Percentiles rank a stretch among this genome's conserved stretches.
Conservation (phyloP, 2,797 vertebrate genomes). For the Naso thynnoides region DNA sequence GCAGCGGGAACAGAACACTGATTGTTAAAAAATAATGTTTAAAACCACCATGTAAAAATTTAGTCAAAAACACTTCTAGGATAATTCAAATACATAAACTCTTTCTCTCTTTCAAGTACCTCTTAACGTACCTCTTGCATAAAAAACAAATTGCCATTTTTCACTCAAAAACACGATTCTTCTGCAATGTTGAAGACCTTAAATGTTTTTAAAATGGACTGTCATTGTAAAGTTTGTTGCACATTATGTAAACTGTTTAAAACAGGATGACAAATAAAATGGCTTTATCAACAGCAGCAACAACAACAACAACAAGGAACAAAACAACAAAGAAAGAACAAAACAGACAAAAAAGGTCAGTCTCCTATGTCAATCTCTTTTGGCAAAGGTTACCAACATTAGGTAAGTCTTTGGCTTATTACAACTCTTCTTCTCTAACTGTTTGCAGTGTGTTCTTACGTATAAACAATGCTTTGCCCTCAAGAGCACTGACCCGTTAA, state of each 20-base stretch:
- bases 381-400: constrained; percentile 38
- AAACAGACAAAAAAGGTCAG: constrained; percentile 1
- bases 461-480: constrained; percentile 17
- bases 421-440: constrained; percentile 19
- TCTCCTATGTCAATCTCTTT: constrained; percentile 41
- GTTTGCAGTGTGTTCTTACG: constrained; percentile 22
- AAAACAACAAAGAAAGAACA: constrained; percentile 23
- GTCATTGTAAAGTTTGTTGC: constrained; percentile 29
- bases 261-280: constrained; percentile 21
- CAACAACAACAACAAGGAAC: too few relatives aligned
- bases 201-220: constrained; percentile 5
- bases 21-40: constrained; percentile 13
- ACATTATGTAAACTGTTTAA: constrained; percentile 21
- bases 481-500: constrained; percentile 22
- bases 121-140: constrained; percentile 7
- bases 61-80: background rate
- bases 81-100: constrained; percentile 19
- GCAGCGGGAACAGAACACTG: background rate
- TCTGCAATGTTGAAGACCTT: constrained; percentile 14
- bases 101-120: constrained; percentile 11
- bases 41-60: constrained; percentile 12
- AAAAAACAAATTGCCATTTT: background rate
- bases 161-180: constrained; percentile 31
- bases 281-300: constrained; percentile 10
- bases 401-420: constrained; percentile 49